A percentile compares a stretch with the other conserved stretches of the same genome.
Evolutionary conservation across 2,113 vertebrate genomes (phyloP).

Genomic region (Petromus typicus): DNA sequence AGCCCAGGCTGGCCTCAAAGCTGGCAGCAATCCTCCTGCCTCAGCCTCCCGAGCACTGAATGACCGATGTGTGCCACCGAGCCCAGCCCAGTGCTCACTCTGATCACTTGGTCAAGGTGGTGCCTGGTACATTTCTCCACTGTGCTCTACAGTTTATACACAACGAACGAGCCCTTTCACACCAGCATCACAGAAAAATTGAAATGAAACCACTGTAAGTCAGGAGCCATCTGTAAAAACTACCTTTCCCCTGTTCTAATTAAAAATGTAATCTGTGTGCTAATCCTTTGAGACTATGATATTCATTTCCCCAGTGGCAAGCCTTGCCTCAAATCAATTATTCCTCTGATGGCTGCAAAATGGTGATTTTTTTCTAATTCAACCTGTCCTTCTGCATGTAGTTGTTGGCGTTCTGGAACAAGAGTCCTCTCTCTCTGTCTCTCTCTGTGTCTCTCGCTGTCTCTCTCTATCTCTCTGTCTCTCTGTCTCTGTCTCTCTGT

Average conservation of each 20-base stretch:
- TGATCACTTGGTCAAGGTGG: not conserved
- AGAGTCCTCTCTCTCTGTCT: no score
- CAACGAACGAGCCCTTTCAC: not conserved
- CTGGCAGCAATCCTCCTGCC: not conserved
- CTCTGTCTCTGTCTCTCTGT: no score
- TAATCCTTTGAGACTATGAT: not conserved
- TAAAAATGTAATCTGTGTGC: not conserved
- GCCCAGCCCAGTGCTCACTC: not conserved
- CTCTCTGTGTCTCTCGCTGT: no score
- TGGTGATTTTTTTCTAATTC: not conserved
- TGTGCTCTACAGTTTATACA: no score
- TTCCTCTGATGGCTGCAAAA: not conserved
- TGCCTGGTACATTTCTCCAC: not conserved
- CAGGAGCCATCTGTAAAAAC: not conserved
- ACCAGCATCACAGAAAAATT: not conserved
- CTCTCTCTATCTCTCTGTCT: no score
- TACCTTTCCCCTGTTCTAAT: not conserved
- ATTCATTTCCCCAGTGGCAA: not conserved
- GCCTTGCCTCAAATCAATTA: not conserved
- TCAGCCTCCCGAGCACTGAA: not conserved
- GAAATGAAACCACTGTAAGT: not conserved
- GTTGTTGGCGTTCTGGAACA: not conserved
- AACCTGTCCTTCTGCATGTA: not conserved
- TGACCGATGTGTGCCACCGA: not conserved
- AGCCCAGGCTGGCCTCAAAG: not conserved